A percentile compares a stretch with the other conserved stretches of the same genome.
Conservation (phyloP, 2,797 vertebrate genomes). For the Orestias chungarensis region DNA sequence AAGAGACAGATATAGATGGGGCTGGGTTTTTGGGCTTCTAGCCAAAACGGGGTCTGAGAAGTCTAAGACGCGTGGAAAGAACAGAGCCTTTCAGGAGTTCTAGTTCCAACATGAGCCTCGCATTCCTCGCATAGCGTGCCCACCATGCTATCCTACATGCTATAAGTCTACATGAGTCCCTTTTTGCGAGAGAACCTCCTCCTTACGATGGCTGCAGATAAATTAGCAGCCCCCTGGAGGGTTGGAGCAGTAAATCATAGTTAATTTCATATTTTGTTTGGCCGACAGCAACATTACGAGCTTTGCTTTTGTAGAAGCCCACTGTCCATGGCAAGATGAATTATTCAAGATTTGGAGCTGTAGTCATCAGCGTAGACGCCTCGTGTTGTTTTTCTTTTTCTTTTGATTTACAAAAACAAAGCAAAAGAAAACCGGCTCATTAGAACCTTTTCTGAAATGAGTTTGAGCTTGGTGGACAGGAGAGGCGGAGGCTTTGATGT, state of each 20-base stretch:
- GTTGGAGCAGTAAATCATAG: constrained; percentile 42
- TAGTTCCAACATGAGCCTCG: constrained; percentile 78
- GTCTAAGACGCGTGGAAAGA: constrained; percentile 63
- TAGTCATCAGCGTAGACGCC: constrained; percentile 1
- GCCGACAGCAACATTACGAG: constrained; percentile 42
- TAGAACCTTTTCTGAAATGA: constrained; percentile 16
- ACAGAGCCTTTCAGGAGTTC: constrained; percentile 75
- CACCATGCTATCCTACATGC: constrained; percentile 65
- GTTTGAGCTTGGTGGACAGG: constrained; percentile 37
- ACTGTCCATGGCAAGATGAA: constrained; percentile 7
- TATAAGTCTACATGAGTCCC: constrained; percentile 26
- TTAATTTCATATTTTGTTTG: constrained; percentile 28
- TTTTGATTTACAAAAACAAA: constrained; percentile 27
- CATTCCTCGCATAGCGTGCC: constrained; percentile 82
- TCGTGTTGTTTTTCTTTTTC: constrained; percentile 37
- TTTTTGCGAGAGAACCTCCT: constrained; percentile 28
- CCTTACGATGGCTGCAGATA: constrained; percentile 44
- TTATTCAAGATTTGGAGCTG: not conserved
- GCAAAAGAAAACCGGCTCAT: constrained; percentile 11
- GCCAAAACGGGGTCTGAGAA: constrained; percentile 65
- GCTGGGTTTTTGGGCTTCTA: constrained; percentile 42
- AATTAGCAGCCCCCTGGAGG: constrained; percentile 31
- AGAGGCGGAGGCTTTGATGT: constrained; percentile 54
- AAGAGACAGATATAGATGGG: constrained; percentile 51
- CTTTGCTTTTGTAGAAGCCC: constrained; percentile 22